Evolutionary conservation across 2,113 vertebrate genomes (phyloP).

Genomic region (Dipodomys merriami): DNA sequence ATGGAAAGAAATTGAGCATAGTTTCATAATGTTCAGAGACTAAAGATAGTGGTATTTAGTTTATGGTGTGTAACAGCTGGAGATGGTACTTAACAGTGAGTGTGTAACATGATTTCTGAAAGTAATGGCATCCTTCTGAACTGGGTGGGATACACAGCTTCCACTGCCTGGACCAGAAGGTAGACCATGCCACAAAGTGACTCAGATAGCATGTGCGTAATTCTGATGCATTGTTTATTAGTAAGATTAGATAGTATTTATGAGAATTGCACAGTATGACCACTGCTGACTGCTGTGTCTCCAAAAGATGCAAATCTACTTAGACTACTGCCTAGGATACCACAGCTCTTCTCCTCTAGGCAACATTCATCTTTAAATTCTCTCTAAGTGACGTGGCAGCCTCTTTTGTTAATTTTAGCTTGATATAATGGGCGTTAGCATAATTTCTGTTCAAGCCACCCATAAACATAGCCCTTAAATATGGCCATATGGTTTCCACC

Average conservation of each 20-base stretch:
- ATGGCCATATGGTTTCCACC: neutral
- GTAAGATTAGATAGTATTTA: neutral
- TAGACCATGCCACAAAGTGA: neutral
- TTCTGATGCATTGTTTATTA: neutral
- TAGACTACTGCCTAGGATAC: neutral
- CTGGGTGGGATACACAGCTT: neutral
- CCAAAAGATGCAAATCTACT: conserved; percentile 15
- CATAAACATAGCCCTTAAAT: neutral
- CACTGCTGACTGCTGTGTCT: no score
- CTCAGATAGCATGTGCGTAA: neutral
- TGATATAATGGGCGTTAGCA: neutral
- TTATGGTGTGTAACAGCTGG: neutral
- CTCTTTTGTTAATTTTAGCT: neutral
- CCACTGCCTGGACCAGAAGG: neutral
- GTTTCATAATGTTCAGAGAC: neutral
- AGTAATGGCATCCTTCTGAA: neutral
- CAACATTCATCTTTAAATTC: neutral
- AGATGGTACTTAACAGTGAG: rapidly evolving
- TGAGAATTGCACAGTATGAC: neutral
- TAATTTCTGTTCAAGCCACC: neutral
- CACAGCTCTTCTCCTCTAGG: neutral
- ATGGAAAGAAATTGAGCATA: neutral
- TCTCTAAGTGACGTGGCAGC: conserved; percentile 6
- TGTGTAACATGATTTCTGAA: rapidly evolving
- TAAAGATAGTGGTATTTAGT: neutral